Conservation (phyloP, 2,888 invertebrate genomes). For the Ormyrus thymus region DNA sequence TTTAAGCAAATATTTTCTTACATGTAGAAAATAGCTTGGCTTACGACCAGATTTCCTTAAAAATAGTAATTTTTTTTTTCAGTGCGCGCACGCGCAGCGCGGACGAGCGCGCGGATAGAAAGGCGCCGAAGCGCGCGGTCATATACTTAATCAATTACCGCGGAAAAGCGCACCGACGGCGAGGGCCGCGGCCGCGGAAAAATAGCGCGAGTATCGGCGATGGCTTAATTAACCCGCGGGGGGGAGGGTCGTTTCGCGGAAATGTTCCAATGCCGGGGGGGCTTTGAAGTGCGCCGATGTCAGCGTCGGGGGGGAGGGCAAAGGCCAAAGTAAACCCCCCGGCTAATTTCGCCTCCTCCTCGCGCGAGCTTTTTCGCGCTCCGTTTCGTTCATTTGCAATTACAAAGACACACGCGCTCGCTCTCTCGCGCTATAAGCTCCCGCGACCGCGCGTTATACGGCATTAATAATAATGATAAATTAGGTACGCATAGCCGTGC, state of each 20-base stretch:
- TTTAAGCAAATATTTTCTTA: no score
- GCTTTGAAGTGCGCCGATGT: conserved; percentile 15
- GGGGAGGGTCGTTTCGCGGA: not conserved
- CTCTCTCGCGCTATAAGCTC: not conserved
- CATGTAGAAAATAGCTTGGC: no score
- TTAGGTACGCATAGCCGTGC: conserved; percentile 57
- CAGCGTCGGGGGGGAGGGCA: not conserved
- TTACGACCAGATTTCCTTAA: no score
- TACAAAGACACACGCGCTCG: conserved; percentile 12
- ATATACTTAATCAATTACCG: conserved; percentile 33
- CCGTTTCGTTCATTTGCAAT: conserved; percentile 46
- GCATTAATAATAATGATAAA: conserved; percentile 62
- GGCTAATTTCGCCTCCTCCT: not conserved
- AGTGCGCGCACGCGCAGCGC: not conserved
- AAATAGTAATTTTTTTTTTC: no score
- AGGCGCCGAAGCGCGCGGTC: not conserved
- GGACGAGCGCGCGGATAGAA: not conserved
- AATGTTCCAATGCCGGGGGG: not conserved
- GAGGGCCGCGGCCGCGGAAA: not conserved
- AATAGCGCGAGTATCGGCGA: not conserved
- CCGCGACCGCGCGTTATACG: conserved; percentile 40
- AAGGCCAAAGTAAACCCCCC: not conserved
- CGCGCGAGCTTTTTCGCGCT: conserved; percentile 28
- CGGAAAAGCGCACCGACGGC: not conserved
- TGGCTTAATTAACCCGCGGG: conserved; percentile 32